Percentiles rank a stretch among this genome's conserved stretches.
Evolutionary conservation across 2,888 invertebrate genomes (phyloP).

Genomic region (Chamaedrilus cognettii): DNA sequence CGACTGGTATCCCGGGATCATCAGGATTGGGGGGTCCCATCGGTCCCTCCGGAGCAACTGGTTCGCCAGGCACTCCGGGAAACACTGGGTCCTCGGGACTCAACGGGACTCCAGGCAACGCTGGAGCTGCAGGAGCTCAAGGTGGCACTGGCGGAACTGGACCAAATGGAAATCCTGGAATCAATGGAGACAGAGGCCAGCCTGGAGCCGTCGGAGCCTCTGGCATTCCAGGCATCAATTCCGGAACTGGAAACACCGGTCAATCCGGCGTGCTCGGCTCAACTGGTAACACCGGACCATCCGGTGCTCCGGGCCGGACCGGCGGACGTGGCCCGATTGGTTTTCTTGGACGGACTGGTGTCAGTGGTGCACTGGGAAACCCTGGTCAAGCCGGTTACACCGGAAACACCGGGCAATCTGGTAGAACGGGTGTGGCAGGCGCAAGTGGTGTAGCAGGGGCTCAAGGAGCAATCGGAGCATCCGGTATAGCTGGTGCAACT

Average conservation of each 20-base stretch:
- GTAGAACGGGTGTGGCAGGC: conserved; percentile 18
- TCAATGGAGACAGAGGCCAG: conserved; percentile 66
- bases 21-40: conserved; percentile 14
- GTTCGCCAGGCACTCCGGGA: too few relatives aligned
- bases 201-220: conserved; percentile 20
- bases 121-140: conserved; percentile 16
- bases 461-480: conserved; percentile 22
- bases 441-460: conserved; percentile 10
- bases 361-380: too few relatives aligned
- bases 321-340: too few relatives aligned
- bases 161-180: conserved; percentile 65
- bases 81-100: too few relatives aligned
- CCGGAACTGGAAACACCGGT: too few relatives aligned
- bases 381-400: conserved; percentile 26
- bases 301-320: conserved; percentile 26
- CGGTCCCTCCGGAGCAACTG: background rate
- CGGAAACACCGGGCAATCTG: conserved; percentile 28
- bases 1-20: conserved; percentile 25
- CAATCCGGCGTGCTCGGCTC: too few relatives aligned
- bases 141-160: too few relatives aligned
- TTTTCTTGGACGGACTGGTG: too few relatives aligned
- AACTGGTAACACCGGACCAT: too few relatives aligned
- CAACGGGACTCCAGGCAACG: too few relatives aligned
- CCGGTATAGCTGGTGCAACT: conserved; percentile 21
- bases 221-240: too few relatives aligned